Evolutionary conservation across 2,113 vertebrate genomes (phyloP), one percentile per base, ranked within the genome.

Genomic region (Toxostoma redivivum): DNA sequence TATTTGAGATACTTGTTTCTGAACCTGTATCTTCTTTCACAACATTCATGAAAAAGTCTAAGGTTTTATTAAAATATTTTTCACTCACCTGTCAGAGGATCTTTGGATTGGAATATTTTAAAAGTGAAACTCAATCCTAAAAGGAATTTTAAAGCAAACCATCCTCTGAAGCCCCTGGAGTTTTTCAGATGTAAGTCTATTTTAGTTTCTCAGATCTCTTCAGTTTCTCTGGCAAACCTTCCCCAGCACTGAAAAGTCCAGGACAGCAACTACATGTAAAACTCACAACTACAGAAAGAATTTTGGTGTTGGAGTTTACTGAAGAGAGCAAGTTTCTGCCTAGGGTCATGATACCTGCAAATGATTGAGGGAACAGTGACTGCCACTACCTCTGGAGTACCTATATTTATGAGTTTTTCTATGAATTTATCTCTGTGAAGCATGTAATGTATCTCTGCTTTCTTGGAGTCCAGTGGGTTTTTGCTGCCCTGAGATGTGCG

Each of bases 261-360:
- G 40, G 53, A 33, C 15, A 5, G 16, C 31, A 57, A 44, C 14
- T 51, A 22, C 18, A 19, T 24, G 40, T 12, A 57, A 76, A 92
- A 25, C 10, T 76, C 18, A 3, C 14, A 76, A 33, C 12, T 54
- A 11, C 21, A 35, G 45, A 65, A 64, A 35, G 58, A 45, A 61
- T 19, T 2, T 7, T 30, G 10, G 8, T 51, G 37, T 57, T 86
- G 15, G 27, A 57, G 16, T 47, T 33, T 81, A 48, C 15, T 40
- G 47, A 81, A 91, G 40, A 40, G 17, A 19, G 12, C 7, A 9
- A 28, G 3, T 64, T 71, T 44, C 44, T 80, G 53, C 20, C 54
- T 50, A 7, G 0, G 0, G 25, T 80, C 28, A 23, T 5, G 18
- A 42, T 51, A 35, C 9, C 35, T 51, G 17, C n/a, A 84, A 20